A percentile compares a stretch with the other conserved stretches of the same genome.
phyloP scores from a whole-genome alignment of 53 echinoderm and acorn worm genomes.

The Mesocentrotus franciscanus region DNA sequence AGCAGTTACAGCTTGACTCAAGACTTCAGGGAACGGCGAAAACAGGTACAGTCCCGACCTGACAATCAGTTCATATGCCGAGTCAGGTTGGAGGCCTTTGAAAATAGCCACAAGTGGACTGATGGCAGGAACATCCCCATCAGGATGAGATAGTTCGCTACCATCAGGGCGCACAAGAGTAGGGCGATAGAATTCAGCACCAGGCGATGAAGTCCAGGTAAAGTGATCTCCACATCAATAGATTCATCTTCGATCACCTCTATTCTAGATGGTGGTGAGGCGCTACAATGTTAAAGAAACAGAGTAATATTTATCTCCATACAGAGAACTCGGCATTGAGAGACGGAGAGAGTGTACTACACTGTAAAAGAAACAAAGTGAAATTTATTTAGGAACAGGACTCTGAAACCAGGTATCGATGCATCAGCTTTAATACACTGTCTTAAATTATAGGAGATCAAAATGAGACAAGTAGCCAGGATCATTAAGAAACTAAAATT shows the following conservation, averaged over 20 bases:
- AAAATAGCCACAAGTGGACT: background rate
- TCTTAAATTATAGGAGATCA: too few relatives aligned
- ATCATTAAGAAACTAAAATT: too few relatives aligned
- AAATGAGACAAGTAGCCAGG: too few relatives aligned
- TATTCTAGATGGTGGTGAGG: background rate
- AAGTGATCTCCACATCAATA: background rate
- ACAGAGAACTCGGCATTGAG: background rate
- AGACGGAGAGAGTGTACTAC: background rate
- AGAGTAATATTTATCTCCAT: background rate
- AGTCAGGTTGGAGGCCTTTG: background rate
- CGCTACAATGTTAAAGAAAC: background rate
- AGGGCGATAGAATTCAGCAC: conserved; percentile 34
- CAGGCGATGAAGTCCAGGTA: background rate
- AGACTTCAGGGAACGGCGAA: background rate
- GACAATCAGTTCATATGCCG: conserved; percentile 7
- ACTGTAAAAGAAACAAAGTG: background rate
- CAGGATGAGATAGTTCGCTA: background rate
- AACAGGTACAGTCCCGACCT: background rate
- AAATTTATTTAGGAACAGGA: too few relatives aligned
- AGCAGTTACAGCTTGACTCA: background rate
- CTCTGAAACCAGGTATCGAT: too few relatives aligned
- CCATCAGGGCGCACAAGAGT: conserved; percentile 5
- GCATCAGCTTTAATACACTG: too few relatives aligned
- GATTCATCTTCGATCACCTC: background rate
- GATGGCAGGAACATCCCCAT: background rate